Conservation (phyloP, 1,140 invertebrate genomes). For the Diuraphis noxia region DNA sequence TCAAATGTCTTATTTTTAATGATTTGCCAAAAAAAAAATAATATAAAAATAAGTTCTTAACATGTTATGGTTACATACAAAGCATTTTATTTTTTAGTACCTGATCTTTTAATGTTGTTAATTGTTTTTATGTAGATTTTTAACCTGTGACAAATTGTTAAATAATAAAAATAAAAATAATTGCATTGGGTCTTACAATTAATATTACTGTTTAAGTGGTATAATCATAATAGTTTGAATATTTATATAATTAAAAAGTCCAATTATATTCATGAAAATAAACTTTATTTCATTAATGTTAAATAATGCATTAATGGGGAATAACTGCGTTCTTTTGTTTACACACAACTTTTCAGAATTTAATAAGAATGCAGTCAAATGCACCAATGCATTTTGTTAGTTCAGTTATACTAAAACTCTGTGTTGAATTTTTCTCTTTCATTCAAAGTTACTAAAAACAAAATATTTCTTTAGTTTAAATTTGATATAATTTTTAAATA, state of each 20-base stretch:
- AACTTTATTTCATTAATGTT: not conserved
- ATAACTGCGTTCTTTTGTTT: constrained; percentile 1
- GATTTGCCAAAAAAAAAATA: not conserved
- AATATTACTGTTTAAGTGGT: not conserved
- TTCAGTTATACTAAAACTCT: constrained; percentile 1
- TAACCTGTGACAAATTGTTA: not conserved
- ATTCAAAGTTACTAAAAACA: not conserved
- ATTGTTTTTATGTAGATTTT: not conserved
- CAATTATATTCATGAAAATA: not conserved
- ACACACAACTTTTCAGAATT: constrained; percentile 8
- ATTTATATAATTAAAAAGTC: constrained; percentile 13
- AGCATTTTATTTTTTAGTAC: not conserved
- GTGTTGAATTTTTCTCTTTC: not conserved
- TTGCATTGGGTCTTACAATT: not conserved
- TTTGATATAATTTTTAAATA: not conserved
- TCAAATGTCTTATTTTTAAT: not conserved
- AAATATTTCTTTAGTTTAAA: not conserved
- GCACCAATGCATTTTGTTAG: constrained; percentile 34
- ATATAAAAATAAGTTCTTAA: not conserved
- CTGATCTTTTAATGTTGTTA: not conserved
- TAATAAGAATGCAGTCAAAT: constrained; percentile 32
- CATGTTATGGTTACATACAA: not conserved
- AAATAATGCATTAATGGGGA: not conserved
- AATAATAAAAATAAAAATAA: not conserved
- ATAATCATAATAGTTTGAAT: not conserved